A percentile compares a stretch with the other conserved stretches of the same genome.
These are phyloP conservation scores for Maccullochella peelii DNA, from an alignment of 2,113 vertebrate genomes.

Conservation along the genomic window DNA sequence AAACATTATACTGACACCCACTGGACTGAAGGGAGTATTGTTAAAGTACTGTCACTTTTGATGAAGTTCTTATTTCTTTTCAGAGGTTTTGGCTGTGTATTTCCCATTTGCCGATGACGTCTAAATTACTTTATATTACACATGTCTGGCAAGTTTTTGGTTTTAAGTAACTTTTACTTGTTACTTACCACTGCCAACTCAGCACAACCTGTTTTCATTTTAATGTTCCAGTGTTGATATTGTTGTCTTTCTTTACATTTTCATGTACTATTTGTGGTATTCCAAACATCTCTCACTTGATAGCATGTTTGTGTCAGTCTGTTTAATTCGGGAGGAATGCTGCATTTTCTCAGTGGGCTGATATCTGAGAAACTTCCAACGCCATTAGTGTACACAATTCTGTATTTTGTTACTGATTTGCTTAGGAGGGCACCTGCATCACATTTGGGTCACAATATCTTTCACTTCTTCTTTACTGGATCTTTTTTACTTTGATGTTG, in stretches of 20 bases:
- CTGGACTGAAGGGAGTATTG: background rate
- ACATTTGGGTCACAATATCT: background rate
- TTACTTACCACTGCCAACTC: background rate
- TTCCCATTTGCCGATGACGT: background rate
- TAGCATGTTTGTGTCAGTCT: background rate
- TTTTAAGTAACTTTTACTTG: background rate
- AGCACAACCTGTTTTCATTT: background rate
- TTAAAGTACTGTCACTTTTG: too few species aligned
- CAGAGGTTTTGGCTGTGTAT: background rate
- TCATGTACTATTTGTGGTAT: too few species aligned
- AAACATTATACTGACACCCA: background rate
- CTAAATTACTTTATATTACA: too few species aligned
- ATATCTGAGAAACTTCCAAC: background rate
- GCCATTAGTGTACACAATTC: background rate
- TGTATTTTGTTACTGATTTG: background rate
- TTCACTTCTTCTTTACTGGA: background rate
- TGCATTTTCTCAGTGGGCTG: background rate
- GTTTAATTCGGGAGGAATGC: background rate
- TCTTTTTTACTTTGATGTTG: background rate
- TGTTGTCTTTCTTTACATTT: background rate
- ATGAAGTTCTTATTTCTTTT: too few species aligned
- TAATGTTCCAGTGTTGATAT: background rate
- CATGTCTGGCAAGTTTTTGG: background rate
- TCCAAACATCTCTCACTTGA: too few species aligned
- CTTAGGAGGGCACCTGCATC: background rate